phyloP scores from a whole-genome alignment of 2,797 vertebrate genomes.

The Perodicticus potto region DNA sequence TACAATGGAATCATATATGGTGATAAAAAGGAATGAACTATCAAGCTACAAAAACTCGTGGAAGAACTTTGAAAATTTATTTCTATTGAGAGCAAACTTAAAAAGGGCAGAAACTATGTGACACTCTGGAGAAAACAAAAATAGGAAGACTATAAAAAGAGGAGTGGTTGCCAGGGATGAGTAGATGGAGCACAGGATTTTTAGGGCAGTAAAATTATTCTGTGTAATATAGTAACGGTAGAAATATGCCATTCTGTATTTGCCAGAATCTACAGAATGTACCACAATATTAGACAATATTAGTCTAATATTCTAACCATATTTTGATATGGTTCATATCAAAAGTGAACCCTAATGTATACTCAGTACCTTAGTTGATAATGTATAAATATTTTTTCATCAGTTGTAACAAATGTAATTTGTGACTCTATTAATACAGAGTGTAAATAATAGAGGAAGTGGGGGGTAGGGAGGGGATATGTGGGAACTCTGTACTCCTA shows the following conservation, averaged over 20 bases:
- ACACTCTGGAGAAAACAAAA: neutral
- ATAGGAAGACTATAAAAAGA: neutral
- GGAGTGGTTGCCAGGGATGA: neutral
- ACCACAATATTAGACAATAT: no score
- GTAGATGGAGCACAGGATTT: neutral
- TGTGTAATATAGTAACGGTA: neutral
- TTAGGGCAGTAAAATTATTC: slow-evolving; percentile 5
- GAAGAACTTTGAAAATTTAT: slow-evolving; percentile 1
- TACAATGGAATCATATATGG: neutral
- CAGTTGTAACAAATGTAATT: neutral
- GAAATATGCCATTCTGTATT: neutral
- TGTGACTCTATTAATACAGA: neutral
- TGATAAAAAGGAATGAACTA: neutral
- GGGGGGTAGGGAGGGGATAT: neutral
- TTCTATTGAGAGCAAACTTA: neutral
- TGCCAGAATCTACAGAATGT: neutral
- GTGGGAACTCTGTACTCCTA: neutral
- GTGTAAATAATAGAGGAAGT: neutral
- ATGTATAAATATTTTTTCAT: neutral
- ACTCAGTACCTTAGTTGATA: neutral
- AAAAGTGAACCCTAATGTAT: neutral
- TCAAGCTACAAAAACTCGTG: neutral
- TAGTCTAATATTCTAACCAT: no score
- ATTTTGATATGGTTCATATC: no score
- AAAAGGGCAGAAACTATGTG: neutral